phyloP scores from a whole-genome alignment of 2,888 invertebrate species.

The Aradus depressus region DNA sequence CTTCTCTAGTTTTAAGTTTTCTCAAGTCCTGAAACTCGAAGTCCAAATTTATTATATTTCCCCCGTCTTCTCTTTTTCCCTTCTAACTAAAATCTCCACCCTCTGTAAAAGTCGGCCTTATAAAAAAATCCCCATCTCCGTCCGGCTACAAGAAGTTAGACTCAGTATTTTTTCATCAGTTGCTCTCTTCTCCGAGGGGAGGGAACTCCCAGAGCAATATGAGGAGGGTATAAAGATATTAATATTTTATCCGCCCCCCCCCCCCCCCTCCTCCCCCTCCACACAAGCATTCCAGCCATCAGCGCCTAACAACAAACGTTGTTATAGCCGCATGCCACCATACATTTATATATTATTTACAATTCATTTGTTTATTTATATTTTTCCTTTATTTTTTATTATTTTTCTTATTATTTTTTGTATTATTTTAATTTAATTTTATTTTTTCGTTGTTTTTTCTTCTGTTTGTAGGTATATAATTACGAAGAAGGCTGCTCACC shows the following conservation, averaged over 20 bases:
- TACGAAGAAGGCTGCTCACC: conserved; percentile 13
- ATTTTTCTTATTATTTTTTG: not conserved
- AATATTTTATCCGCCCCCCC: conserved; percentile 6
- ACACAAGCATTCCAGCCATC: not conserved
- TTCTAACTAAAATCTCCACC: no score
- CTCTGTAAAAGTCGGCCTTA: no score
- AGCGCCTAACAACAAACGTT: conserved; percentile 13
- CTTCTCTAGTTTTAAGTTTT: no score
- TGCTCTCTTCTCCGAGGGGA: conserved; percentile 1
- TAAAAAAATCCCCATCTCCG: no score
- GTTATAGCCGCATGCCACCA: conserved; percentile 13
- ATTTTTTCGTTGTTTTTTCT: conserved; percentile 3
- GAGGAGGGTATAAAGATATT: conserved; percentile 17
- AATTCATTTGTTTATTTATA: conserved; percentile 1
- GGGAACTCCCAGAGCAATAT: conserved; percentile 14
- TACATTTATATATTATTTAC: not conserved
- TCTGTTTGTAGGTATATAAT: conserved; percentile 15
- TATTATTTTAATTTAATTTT: conserved; percentile 12
- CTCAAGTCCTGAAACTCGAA: no score
- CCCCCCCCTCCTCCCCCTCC: not conserved
- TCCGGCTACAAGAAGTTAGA: no score
- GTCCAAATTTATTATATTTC: no score
- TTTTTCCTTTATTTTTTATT: conserved; percentile 6
- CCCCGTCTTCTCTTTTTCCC: no score
- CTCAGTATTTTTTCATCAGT: conserved; percentile 15